phyloP scores from a whole-genome alignment of 2,797 vertebrate species.

The Lagocephalus sceleratus region DNA sequence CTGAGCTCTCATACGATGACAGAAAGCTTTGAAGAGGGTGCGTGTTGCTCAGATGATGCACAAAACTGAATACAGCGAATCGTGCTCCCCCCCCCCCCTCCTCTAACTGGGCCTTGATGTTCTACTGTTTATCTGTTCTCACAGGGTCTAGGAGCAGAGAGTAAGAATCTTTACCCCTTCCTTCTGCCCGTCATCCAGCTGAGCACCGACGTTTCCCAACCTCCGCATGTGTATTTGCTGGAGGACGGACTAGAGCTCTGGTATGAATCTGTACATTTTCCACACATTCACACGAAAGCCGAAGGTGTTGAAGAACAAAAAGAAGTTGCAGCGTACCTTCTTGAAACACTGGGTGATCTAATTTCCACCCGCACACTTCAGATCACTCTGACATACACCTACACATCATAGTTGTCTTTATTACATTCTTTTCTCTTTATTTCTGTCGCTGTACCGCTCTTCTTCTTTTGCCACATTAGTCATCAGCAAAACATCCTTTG shows the following conservation, averaged over 20 bases:
- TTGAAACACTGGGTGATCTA: conserved; percentile 23
- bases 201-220: conserved; percentile 95
- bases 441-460: not conserved
- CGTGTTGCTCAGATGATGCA: not conserved
- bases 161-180: conserved; percentile 95
- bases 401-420: conserved; percentile 9
- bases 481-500: conserved; percentile 6
- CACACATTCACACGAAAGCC: not conserved
- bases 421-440: not conserved
- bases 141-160: conserved; percentile 92
- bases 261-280: conserved; percentile 66
- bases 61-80: too few relatives aligned
- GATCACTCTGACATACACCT: conserved; percentile 5
- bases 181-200: conserved; percentile 96
- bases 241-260: conserved; percentile 98
- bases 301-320: conserved; percentile 6
- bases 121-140: conserved; percentile 32
- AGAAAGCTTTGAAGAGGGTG: not conserved
- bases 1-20: not conserved
- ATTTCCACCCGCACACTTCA: conserved; percentile 20
- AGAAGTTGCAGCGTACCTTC: conserved; percentile 7
- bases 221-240: conserved; percentile 95
- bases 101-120: not conserved
- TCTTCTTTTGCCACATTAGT: conserved; percentile 22
- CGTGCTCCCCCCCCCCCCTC: too few relatives aligned